Percentiles rank a stretch among this genome's conserved stretches.
These are phyloP conservation scores for Scomber scombrus DNA, from an alignment of 2,113 vertebrate genomes.

Conservation along the genomic window DNA sequence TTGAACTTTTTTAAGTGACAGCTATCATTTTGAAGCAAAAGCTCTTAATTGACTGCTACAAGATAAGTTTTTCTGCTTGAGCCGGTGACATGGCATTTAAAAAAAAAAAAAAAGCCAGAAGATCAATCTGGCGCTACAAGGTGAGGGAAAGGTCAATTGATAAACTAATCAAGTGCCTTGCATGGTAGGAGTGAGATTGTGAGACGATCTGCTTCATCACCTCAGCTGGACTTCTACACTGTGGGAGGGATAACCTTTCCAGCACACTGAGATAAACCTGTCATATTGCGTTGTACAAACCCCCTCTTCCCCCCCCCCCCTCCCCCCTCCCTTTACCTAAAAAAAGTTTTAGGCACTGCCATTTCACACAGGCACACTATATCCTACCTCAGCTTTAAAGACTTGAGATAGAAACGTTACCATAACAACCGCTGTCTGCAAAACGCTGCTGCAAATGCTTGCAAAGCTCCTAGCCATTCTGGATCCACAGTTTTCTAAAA, in stretches of 20 bases:
- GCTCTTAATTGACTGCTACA: not conserved
- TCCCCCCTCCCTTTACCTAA: not conserved
- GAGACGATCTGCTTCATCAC: conserved; percentile 48
- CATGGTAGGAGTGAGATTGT: conserved; percentile 41
- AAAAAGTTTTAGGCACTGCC: conserved; percentile 39
- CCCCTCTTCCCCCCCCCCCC: not conserved
- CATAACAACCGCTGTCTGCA: conserved; percentile 55
- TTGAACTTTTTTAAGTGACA: not conserved
- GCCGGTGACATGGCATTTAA: conserved; percentile 8
- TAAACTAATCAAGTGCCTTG: conserved; percentile 56
- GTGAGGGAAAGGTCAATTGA: conserved; percentile 63
- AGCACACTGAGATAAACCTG: conserved; percentile 50
- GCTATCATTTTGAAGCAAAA: not conserved
- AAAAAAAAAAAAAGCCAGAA: conserved; percentile 3
- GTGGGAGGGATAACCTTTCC: conserved; percentile 57
- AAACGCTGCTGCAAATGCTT: conserved; percentile 30
- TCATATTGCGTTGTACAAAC: conserved; percentile 6
- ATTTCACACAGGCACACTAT: conserved; percentile 42
- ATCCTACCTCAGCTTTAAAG: conserved; percentile 52
- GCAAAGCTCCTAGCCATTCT: conserved; percentile 43
- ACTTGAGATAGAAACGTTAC: conserved; percentile 55
- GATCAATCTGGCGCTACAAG: conserved; percentile 53
- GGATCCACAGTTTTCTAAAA: conserved; percentile 40
- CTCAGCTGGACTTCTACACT: conserved; percentile 33
- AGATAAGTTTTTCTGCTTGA: conserved; percentile 26